Evolutionary conservation across 2,113 vertebrate species (phyloP), one percentile per base, ranked within the genome.

Genomic region (Progne subis): DNA sequence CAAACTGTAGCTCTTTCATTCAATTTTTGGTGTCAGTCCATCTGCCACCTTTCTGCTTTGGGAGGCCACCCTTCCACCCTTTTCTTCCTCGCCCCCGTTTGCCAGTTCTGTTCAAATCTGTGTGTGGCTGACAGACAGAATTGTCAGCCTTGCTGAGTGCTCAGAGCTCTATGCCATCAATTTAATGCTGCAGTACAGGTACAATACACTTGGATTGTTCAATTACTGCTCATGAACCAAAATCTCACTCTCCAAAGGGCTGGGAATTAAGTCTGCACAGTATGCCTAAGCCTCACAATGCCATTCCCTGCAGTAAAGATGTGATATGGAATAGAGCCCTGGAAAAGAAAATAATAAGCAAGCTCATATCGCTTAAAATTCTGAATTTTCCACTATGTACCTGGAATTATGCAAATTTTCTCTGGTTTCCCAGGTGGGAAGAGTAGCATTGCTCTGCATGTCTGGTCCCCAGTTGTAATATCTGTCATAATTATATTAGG

Each of bases 351-450:
- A 90, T 74, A 89, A 72, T 69, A 90, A 88, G 43, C 55, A 82
- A 77, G 44, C 17, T 56, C 6, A 4, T 67, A 57, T 63, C 68
- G 68, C n/a, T 96, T 92, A 70, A 91, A 95, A 77, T 67, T 78
- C 71, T 81, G 85, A 71, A 20, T 90, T 90, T 86, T 81, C 60
- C 52, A 59, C 5, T 63, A 81, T 29, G 7, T 49, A 53, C 46
- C 44, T 78, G 72, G 71, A 93, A 93, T 92, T 83, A 93, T 86
- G 76, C 32, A 94, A 86, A 78, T 95, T 85, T 90, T 19, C 32
- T 59, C 14, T 57, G 57, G 65, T 78, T 94, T 90, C 47, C n/a
- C 47, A 52, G 26, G 47, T 9, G 88, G 68, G 76, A 93, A 83
- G 47, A 56, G 43, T 14, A 84, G 16, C 29, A 32, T 39, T 0